Base-by-base conservation (phyloP, 2,797 vertebrate species). In the Prionace glauca region DNA sequence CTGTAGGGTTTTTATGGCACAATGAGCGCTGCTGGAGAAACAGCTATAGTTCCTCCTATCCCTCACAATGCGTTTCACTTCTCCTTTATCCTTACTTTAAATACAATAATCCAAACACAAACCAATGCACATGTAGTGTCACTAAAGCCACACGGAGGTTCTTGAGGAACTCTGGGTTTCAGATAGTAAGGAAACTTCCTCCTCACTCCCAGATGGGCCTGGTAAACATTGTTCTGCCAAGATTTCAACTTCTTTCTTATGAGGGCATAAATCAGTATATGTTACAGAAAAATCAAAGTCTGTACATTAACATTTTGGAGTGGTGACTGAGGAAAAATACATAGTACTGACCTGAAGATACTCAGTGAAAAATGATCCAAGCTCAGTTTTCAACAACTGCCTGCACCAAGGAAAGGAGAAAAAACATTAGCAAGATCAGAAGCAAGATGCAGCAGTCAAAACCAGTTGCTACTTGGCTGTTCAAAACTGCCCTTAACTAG, bases 321-420 rank as follows among this genome's bases (percentile, higher is more conserved):
- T 72, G 29, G 93, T 20, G 12, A 77, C 41, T 50, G 69, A n/a
- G 29, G 29, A 95, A 77, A 50, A 22, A 22, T 45, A 45, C 41
- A 95, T 32, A n/a, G 96, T 91, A 95, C 96, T 96, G 97, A 99
- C 99, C 98, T 99, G 99, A 94, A 99, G 98, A 97, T 99, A 99
- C 96, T 99, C 99, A 0, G 99, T 99, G 97, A 99, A 99, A 97
- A 99, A 99, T 62, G 98, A 99, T 96, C 99, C 99, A 97, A 99
- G 97, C 97, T 99, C 99, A 0, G 99, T 99, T 98, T 99, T 99
- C 97, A 99, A 96, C 96, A 99, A 98, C 96, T 99, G 98, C 97
- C 99, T 99, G 96, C 36, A 92, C 96, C 95, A 56, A 65, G 87
- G 96, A 95, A 36, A 0, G 77, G 60, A 0, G 7, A 95, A 71